A percentile compares a stretch with the other conserved stretches of the same genome.
These are phyloP conservation scores for Nomada lathburiana DNA, from an alignment of 2,888 invertebrate genomes.

Conservation along the genomic window DNA sequence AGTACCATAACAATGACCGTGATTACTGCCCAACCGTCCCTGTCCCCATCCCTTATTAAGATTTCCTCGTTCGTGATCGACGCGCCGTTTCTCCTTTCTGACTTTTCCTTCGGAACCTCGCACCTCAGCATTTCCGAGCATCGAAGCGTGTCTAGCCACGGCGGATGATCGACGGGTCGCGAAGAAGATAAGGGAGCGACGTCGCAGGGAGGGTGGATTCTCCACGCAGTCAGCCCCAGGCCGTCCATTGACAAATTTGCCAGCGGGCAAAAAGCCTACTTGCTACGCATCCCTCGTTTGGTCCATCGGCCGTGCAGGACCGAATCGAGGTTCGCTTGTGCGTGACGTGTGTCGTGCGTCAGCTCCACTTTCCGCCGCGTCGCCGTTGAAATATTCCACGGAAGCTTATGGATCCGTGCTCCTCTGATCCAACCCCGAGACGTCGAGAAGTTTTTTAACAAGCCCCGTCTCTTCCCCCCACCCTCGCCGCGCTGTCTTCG, in stretches of 20 bases:
- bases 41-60: too few relatives aligned
- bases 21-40: too few relatives aligned
- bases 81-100: not conserved
- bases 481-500: not conserved
- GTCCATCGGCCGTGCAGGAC: constrained; percentile 70
- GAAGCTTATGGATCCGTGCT: not conserved
- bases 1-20: too few relatives aligned
- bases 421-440: constrained; percentile 10
- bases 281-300: constrained; percentile 76
- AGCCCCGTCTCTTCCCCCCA: not conserved
- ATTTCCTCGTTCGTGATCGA: too few relatives aligned
- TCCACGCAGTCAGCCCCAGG: constrained; percentile 52
- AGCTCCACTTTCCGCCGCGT: constrained; percentile 14
- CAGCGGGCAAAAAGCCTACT: constrained; percentile 73
- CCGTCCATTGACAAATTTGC: constrained; percentile 77
- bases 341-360: constrained; percentile 65
- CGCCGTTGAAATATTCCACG: constrained; percentile 33
- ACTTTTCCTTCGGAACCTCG: not conserved
- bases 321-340: constrained; percentile 48
- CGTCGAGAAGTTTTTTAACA: constrained; percentile 29
- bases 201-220: constrained; percentile 53
- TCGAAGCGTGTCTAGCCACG: constrained; percentile 59
- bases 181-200: constrained; percentile 58
- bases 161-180: constrained; percentile 72
- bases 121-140: constrained; percentile 43